Base-by-base conservation (phyloP, 2,113 vertebrate genomes). In the Lathamus discolor region DNA sequence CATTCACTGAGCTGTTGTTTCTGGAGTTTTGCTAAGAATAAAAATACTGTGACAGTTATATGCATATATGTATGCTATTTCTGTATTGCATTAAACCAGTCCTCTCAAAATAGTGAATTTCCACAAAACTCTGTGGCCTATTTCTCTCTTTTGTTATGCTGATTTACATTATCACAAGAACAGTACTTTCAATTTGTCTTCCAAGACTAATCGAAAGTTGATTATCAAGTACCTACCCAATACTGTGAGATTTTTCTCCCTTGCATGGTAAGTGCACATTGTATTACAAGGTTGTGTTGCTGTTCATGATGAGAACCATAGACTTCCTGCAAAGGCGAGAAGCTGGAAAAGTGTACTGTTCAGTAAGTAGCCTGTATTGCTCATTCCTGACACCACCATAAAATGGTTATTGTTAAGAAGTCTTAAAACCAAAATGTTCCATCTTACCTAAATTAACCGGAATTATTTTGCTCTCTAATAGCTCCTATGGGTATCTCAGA, bases 401-500 rank as follows among this genome's bases (percentile, higher is more conserved):
- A 83, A 69, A 31, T 66, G 3, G n/a, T 64, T 61, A 5, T 64
- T 63, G 29, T n/a, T 69, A 41, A 54, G 28, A 83, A 64, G 16
- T 72, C 29, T 75, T 88, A 44, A 66, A 86, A 72, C 7, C 6
- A 48, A 83, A 88, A 46, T 24, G 10, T 39, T 83, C 46, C 22
- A 55, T 24, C 11, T 95, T 86, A 39, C 14, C 14, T 17, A 25
- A 80, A 25, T 52, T 75, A 84, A 83, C 22, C 7, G 39, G 43
- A 92, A 86, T 17, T 39, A 52, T 46, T 87, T 68, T 83, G 3
- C 93, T 97, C 51, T 92, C 29, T 62, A n/a, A 86, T 73, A 99
- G 99, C 98, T 95, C 98, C 98, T 3, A 68, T 98, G 95, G 98
- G 99, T 93, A 97, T 98, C 87, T 97, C 98, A 27, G 99, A 99